These are phyloP conservation scores for Gadopsis bispinosus DNA, from an alignment of 2,797 vertebrate genomes.

Conservation along the genomic window DNA sequence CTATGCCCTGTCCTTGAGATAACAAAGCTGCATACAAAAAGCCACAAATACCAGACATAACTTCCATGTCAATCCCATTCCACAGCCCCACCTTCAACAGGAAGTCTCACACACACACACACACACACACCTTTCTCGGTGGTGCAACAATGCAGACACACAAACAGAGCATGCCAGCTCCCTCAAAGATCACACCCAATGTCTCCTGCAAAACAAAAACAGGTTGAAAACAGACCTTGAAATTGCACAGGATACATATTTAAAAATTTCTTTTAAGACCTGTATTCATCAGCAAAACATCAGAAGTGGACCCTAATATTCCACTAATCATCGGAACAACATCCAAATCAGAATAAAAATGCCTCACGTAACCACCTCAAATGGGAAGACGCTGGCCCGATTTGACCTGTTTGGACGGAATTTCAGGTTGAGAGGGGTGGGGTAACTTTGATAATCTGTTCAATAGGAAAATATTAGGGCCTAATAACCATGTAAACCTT, in stretches of 20 bases:
- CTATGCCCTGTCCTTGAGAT: constrained; percentile 57
- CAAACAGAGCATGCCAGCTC: constrained; percentile 36
- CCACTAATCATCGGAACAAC: no score
- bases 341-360: no score
- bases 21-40: constrained; percentile 58
- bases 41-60: constrained; percentile 70
- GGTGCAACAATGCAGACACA: constrained; percentile 47
- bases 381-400: no score
- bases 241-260: not conserved
- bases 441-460: no score
- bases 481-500: no score
- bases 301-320: no score
- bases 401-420: no score
- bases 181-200: constrained; percentile 38
- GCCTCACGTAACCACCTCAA: no score
- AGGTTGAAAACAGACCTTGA: constrained; percentile 6
- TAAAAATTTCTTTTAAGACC: not conserved
- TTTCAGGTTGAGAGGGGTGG: no score
- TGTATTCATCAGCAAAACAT: not conserved
- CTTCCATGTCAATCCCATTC: constrained; percentile 61
- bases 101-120: constrained; percentile 43
- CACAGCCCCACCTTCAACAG: constrained; percentile 66
- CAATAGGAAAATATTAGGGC: no score
- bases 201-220: constrained; percentile 38
- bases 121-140: constrained; percentile 36